Evolutionary conservation across 2,888 invertebrate species (phyloP), one percentile per base, ranked within the genome.

Genomic region (Pyrrhia umbra): DNA sequence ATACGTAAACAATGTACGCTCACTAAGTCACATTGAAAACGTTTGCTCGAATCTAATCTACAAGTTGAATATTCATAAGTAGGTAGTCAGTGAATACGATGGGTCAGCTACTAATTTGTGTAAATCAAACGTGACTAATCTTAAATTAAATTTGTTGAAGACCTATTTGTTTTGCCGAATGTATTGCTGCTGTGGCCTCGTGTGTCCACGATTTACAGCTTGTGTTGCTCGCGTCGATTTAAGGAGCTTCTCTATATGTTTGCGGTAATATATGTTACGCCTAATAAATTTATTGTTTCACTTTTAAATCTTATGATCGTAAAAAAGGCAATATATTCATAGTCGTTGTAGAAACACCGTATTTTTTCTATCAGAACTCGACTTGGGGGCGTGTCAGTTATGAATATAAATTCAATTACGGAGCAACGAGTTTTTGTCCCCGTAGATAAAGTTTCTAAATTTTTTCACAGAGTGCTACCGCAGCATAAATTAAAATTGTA

Each of bases 31-130:
- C 59, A 49, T 64, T 64, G 58, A 73, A 79, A 83, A 83, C 68
- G 78, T 82, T 82, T 63, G 74, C 68, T 65, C 73, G 58, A 79
- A 77, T 64, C 61, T 69, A 77, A 79, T 77, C 65, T 73, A 63
- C 69, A 57, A 56, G 49, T 63, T 86, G 86, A 89, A 89, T 89
- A 88, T 89, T 89, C 85, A 88, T 85, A 78, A 80, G 81, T 72
- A 80, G 81, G 81, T 72, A 80, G 81, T 81, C 77, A 77, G 70
- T 73, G 79, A 81, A 77, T 77, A 68, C 78, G 63, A 49, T 68
- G 80, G 82, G 81, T 80, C 84, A 80, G 66, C 76, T 68, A 74
- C 79, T 83, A 83, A 85, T 85, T 85, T 81, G 82, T 72, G 67
- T 70, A 76, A 85, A 88, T 85, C 83, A 86, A 84, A 85, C 85